Evolutionary conservation across 2,113 vertebrate genomes (phyloP).

Genomic region (Reinhardtius hippoglossoides): DNA sequence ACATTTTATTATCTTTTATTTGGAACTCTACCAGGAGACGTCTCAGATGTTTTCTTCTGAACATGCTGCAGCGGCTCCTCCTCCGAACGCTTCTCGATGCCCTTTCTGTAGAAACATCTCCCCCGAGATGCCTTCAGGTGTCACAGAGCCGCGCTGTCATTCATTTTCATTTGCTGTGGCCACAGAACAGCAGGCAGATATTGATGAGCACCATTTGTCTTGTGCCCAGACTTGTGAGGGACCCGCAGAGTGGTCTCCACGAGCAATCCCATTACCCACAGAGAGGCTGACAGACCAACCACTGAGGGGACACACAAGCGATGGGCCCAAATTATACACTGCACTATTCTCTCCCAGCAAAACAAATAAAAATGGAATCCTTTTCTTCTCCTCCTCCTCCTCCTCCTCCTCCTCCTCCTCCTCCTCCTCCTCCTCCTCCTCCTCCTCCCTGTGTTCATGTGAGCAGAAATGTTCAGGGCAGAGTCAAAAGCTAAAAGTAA

Average conservation of each 20-base stretch:
- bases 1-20: neutral
- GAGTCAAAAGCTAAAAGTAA: too few relatives aligned
- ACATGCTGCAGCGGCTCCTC: conserved; percentile 16
- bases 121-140: conserved; percentile 55
- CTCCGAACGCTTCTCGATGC: conserved; percentile 14
- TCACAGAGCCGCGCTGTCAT: conserved; percentile 50
- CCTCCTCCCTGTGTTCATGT: conserved; percentile 22
- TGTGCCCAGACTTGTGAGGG: conserved; percentile 51
- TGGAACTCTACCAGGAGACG: neutral
- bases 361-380: neutral
- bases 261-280: conserved; percentile 40
- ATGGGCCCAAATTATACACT: conserved; percentile 49
- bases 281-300: conserved; percentile 39
- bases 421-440: too few relatives aligned
- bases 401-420: neutral
- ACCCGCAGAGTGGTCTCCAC: conserved; percentile 51
- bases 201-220: conserved; percentile 63
- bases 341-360: conserved; percentile 11
- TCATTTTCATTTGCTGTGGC: conserved; percentile 59
- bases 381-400: neutral
- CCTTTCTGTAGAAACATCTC: conserved; percentile 18
- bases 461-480: conserved; percentile 1
- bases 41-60: conserved; percentile 13
- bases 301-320: neutral
- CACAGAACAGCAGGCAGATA: conserved; percentile 56